Conservation (phyloP, 2,797 vertebrate genomes). For the Pipistrellus pipistrellus region DNA sequence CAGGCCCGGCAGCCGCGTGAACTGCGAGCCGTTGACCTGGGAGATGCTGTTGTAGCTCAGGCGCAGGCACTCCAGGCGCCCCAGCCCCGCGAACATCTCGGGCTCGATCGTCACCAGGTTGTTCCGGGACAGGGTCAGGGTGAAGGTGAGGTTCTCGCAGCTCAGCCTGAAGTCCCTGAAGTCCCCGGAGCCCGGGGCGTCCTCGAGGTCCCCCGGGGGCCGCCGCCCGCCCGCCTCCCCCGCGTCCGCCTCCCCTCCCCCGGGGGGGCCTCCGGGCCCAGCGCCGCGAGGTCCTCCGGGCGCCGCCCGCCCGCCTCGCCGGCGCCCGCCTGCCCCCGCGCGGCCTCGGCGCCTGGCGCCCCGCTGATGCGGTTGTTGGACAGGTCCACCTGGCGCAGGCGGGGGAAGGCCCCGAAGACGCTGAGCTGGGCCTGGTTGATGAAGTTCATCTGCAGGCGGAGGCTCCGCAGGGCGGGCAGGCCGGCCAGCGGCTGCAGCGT, state of each 20-base stretch:
- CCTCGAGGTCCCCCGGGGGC: background rate
- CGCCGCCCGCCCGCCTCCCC: background rate
- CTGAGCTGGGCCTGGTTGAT: constrained; percentile 77
- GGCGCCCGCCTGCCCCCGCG: rapidly evolving
- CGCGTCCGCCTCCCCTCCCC: too few relatives aligned
- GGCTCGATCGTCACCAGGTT: constrained; percentile 66
- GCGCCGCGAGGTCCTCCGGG: rapidly evolving
- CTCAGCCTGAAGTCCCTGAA: background rate
- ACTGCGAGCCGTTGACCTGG: constrained; percentile 81
- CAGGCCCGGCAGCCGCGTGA: constrained; percentile 57
- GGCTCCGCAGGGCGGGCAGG: constrained; percentile 44
- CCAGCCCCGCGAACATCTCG: constrained; percentile 69
- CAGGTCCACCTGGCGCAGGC: constrained; percentile 68
- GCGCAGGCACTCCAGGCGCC: constrained; percentile 76
- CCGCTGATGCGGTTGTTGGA: constrained; percentile 77
- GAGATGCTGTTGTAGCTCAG: constrained; percentile 80
- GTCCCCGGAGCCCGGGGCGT: rapidly evolving
- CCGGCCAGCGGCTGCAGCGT: constrained; percentile 28
- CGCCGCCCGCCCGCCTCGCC: rapidly evolving
- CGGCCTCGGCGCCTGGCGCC: too few relatives aligned
- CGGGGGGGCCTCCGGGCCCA: rapidly evolving
- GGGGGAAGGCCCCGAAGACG: constrained; percentile 65
- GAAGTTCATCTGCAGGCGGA: constrained; percentile 81
- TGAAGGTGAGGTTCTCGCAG: constrained; percentile 64
- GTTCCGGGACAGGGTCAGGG: constrained; percentile 81